Conservation (phyloP, 2,113 vertebrate species). For the Oreochromis tanganicae region DNA sequence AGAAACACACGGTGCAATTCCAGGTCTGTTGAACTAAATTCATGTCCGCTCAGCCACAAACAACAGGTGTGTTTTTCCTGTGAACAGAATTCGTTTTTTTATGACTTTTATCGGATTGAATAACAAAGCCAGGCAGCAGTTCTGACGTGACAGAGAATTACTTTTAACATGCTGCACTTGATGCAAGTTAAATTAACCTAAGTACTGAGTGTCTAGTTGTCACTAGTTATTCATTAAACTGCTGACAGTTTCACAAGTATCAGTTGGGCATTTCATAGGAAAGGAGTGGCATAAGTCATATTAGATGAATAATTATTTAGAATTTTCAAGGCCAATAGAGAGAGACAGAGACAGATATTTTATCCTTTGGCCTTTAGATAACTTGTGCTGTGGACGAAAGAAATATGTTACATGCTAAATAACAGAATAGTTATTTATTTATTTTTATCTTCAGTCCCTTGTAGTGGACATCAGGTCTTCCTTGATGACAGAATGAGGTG, state of each 20-base stretch:
- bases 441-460: not conserved
- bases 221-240: not conserved
- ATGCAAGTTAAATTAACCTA: not conserved
- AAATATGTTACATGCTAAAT: not conserved
- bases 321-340: not conserved
- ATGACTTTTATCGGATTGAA: not conserved
- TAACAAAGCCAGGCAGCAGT: not conserved
- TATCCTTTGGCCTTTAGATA: not conserved
- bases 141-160: not conserved
- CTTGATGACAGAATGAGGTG: not conserved
- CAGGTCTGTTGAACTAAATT: not conserved
- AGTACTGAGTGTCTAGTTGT: not conserved
- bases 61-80: not conserved
- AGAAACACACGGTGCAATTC: not conserved
- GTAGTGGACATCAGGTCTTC: accelerated
- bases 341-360: not conserved
- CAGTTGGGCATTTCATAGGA: not conserved
- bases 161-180: not conserved
- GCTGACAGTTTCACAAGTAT: not conserved
- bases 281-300: not conserved
- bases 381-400: not conserved
- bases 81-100: accelerated
- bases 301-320: not conserved
- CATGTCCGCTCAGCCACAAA: not conserved
- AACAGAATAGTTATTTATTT: not conserved